Conservation (phyloP, 2,113 vertebrate genomes). For the Mustela nigripes region DNA sequence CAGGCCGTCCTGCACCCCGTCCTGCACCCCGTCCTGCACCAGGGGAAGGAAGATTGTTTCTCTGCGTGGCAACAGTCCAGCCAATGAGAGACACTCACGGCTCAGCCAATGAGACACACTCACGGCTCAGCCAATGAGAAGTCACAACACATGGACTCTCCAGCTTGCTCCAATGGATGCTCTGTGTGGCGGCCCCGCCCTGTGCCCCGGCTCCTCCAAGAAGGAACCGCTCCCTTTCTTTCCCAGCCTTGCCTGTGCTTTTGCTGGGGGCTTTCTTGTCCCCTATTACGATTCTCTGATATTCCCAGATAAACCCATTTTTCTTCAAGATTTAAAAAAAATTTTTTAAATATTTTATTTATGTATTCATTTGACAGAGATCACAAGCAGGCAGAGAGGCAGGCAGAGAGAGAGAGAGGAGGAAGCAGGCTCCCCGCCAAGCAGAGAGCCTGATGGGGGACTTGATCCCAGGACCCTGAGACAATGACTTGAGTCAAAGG, state of each 20-base stretch:
- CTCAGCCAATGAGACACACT: no score
- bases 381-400: no score
- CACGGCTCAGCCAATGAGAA: background rate
- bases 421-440: no score
- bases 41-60: background rate
- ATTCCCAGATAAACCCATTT: no score
- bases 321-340: no score
- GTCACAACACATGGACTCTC: background rate
- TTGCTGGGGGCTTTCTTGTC: background rate
- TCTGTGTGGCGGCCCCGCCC: background rate
- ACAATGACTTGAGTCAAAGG: no score
- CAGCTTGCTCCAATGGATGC: background rate
- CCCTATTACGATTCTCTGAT: no score
- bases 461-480: no score
- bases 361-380: no score
- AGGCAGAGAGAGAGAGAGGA: no score
- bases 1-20: accelerated
- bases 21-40: accelerated
- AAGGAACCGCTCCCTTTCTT: background rate
- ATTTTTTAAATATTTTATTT: no score
- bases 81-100: background rate
- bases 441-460: no score
- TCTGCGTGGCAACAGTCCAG: background rate
- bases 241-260: background rate
- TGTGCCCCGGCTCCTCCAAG: accelerated